phyloP scores from a whole-genome alignment of 2,888 invertebrate species.

The Scaptomyza cyrtandrae region DNA sequence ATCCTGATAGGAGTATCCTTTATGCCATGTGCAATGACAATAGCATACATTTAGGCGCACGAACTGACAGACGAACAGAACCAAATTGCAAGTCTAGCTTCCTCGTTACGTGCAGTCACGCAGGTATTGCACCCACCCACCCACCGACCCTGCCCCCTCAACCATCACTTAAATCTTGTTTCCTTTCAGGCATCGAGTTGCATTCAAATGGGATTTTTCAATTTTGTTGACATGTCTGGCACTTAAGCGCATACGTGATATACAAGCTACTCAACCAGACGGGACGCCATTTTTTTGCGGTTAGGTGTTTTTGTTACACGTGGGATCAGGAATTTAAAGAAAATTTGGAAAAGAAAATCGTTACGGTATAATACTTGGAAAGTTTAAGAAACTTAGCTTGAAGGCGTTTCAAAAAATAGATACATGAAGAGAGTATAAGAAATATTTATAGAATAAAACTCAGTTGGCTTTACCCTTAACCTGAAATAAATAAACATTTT shows the following conservation, averaged over 20 bases:
- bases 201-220: conserved; percentile 58
- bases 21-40: conserved; percentile 60
- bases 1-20: neutral
- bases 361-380: too few relatives aligned
- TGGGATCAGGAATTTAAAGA: neutral
- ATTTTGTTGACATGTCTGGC: conserved; percentile 51
- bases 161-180: neutral
- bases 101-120: conserved; percentile 32
- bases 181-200: conserved; percentile 32
- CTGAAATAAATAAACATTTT: too few relatives aligned
- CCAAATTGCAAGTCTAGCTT: conserved; percentile 16
- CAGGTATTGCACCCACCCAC: neutral
- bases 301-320: neutral
- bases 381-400: too few relatives aligned
- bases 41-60: conserved; percentile 74
- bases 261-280: conserved; percentile 1
- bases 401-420: too few relatives aligned
- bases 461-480: too few relatives aligned
- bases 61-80: conserved; percentile 26
- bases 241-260: conserved; percentile 22
- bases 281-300: conserved; percentile 16
- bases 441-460: too few relatives aligned
- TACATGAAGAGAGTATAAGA: too few relatives aligned
- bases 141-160: neutral
- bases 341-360: neutral